Conservation (phyloP, 1,140 invertebrate genomes). For the Drosophila baimaii region DNA sequence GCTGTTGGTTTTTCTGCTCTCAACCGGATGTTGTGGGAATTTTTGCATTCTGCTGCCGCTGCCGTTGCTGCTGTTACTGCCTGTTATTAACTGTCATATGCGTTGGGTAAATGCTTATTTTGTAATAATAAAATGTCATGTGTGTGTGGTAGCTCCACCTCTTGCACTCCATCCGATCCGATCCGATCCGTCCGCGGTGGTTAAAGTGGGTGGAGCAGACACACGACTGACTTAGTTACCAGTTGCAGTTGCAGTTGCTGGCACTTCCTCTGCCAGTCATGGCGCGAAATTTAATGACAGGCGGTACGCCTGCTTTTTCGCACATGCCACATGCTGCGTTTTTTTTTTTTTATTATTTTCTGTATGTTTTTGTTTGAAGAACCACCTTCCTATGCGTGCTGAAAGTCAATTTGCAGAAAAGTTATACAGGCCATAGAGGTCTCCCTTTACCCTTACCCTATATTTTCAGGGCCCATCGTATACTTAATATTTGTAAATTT, state of each 20-base stretch:
- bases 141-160: slow-evolving; percentile 60
- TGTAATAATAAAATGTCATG: slow-evolving; percentile 81
- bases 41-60: slow-evolving; percentile 68
- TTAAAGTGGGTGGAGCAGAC: slow-evolving; percentile 29
- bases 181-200: neutral
- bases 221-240: slow-evolving; percentile 69
- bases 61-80: slow-evolving; percentile 27
- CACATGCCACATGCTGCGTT: slow-evolving; percentile 69
- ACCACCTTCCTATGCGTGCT: slow-evolving; percentile 52
- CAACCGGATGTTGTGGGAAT: slow-evolving; percentile 82
- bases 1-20: slow-evolving; percentile 58
- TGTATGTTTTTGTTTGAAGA: slow-evolving; percentile 5
- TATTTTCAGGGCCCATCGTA: slow-evolving; percentile 35
- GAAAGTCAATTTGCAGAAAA: slow-evolving; percentile 71
- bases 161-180: neutral
- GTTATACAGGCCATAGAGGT: slow-evolving; percentile 13
- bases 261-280: slow-evolving; percentile 36
- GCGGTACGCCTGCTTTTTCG: slow-evolving; percentile 69
- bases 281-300: slow-evolving; percentile 79
- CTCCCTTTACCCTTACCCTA: neutral
- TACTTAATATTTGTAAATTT: slow-evolving; percentile 62
- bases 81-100: slow-evolving; percentile 80
- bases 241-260: slow-evolving; percentile 31
- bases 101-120: slow-evolving; percentile 78
- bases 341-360: no score